A percentile compares a stretch with the other conserved stretches of the same genome.
Conservation (phyloP, 2,888 invertebrate species). For the Lacanobia oleracea region DNA sequence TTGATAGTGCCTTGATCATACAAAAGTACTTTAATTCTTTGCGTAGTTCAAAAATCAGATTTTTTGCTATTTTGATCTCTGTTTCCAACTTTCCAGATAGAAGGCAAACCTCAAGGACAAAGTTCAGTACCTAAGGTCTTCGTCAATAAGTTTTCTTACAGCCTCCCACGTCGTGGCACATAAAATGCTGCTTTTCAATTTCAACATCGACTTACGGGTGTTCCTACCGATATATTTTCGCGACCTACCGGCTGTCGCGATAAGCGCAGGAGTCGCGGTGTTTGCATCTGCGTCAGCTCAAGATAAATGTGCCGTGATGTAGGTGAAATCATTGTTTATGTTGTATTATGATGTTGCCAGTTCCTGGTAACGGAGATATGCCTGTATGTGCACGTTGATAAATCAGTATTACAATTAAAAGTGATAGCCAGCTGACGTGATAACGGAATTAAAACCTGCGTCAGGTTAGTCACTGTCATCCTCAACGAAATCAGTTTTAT, state of each 20-base stretch:
- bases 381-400: constrained; percentile 30
- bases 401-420: constrained; percentile 23
- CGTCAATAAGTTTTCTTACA: not conserved
- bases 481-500: not conserved
- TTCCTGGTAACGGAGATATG: constrained; percentile 63
- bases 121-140: not conserved
- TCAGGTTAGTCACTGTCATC: constrained; percentile 2
- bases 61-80: not conserved
- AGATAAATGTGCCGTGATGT: constrained; percentile 53
- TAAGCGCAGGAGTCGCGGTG: constrained; percentile 48
- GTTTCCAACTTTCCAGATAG: not conserved
- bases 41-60: not conserved
- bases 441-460: constrained; percentile 5
- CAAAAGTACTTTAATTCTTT: not conserved
- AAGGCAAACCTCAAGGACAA: not conserved
- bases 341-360: constrained; percentile 63
- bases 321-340: constrained; percentile 73
- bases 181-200: constrained; percentile 42
- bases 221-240: constrained; percentile 44
- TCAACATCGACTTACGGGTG: constrained; percentile 25
- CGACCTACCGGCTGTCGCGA: constrained; percentile 47
- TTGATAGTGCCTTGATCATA: not conserved
- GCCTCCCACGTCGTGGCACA: not conserved
- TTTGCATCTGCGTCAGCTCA: constrained; percentile 60
- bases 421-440: constrained; percentile 7